Evolutionary conservation across 2,797 vertebrate genomes (phyloP), one percentile per base, ranked within the genome.

Genomic region (Fistularia tabacaria): DNA sequence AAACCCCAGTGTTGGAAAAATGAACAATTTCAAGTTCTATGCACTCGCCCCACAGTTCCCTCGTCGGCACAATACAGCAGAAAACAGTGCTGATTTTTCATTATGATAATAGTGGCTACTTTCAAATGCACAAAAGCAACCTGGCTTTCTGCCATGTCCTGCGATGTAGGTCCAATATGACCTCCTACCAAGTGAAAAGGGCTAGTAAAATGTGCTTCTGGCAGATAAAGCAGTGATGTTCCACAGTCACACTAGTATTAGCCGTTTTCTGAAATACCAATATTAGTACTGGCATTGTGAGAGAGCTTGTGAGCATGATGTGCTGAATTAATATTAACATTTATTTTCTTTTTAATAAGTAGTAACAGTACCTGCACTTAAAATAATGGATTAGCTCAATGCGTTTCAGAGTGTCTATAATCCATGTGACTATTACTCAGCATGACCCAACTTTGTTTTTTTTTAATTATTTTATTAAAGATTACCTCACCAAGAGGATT

Each of bases 141-240:
- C 66, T 77, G 81, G 77, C 71, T 64, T 36, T 54, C 50, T 46
- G 70, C 83, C 82, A 83, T 70, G 76, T 84, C 73, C 83, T 84
- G 71, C 64, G 57, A 73, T 73, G 66, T 62, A 81, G 68, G 73
- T 83, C 75, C 74, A 79, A 53, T 50, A 69, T 59, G 57, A 67
- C 61, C 66, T 70, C 81, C 69, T 75, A 71, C 77, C 66, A 79
- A 82, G 77, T 66, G 52, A 58, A 61, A 79, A 82, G 76, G 69
- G 50, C 51, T 73, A 58, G 53, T 63, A 40, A 59, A 74, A 63
- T 73, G 48, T 58, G 3, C 38, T 79, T 60, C 72, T 57, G 65
- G 69, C 14, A 0, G 38, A 70, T 41, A 64, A 61, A 64, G 50
- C 37, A 55, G 14, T 14, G 36, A 14, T 1, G 38, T 48, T 53